These are phyloP conservation scores for Chamaetylas fuelleborni DNA, from an alignment of 2,113 vertebrate genomes.

Conservation along the genomic window DNA sequence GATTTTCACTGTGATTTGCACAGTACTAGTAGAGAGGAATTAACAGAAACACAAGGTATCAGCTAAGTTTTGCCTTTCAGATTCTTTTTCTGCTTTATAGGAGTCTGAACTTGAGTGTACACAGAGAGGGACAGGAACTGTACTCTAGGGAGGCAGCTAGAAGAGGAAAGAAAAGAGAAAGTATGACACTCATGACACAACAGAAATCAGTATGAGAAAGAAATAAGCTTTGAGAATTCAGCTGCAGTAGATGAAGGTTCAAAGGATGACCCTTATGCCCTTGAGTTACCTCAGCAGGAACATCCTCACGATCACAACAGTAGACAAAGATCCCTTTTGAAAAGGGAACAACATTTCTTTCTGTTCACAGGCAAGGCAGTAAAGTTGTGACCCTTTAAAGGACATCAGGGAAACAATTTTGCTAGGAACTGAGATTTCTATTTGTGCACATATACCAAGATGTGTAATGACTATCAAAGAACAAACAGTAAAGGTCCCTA, in stretches of 20 bases:
- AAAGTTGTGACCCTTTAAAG: not conserved
- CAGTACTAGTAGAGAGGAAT: not conserved
- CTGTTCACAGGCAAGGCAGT: not conserved
- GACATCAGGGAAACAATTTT: not conserved
- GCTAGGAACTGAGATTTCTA: not conserved
- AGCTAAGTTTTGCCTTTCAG: not conserved
- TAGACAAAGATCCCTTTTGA: not conserved
- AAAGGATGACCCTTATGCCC: not conserved
- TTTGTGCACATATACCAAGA: not conserved
- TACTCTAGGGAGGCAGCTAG: not conserved
- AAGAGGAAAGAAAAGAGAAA: not conserved
- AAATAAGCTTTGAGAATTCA: not conserved
- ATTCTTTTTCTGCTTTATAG: not conserved
- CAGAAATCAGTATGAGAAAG: not conserved
- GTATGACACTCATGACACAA: not conserved
- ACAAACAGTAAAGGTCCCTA: not conserved
- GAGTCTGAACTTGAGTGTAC: not conserved
- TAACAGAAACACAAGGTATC: not conserved
- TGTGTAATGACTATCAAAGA: not conserved
- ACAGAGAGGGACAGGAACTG: rapidly evolving
- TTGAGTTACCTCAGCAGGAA: not conserved
- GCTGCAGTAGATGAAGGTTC: not conserved
- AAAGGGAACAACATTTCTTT: conserved; percentile 1
- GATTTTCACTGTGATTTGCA: not conserved
- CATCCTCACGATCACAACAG: not conserved